Evolutionary conservation across 2,888 invertebrate species (phyloP), one percentile per base, ranked within the genome.

Genomic region (Aromia moschata): DNA sequence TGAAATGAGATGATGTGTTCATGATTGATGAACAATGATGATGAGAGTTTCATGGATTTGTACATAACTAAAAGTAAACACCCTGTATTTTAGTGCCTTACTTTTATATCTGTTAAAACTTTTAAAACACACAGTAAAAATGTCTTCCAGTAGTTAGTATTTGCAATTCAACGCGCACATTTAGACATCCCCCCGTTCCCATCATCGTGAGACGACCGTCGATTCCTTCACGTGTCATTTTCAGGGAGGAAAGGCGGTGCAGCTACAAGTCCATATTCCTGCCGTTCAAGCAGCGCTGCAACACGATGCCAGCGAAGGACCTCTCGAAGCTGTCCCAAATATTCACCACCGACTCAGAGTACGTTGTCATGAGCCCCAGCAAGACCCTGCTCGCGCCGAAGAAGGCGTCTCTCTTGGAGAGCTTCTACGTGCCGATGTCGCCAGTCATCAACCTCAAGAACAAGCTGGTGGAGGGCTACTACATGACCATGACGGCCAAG

Each of bases 241-340:
- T 37, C 12, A 47, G 36, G 0, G 47, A 47, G n/a, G 36, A 33
- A 47, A 16, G 12, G 7, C 18, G 11, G 7, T 12, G 18, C 9
- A 36, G 11, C 9, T 11, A 1, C 2, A 18, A 16, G 18, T 7
- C 18, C 7, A 37, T 20, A 16, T 47, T 47, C 11, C 12, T 12
- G 1, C 47, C 58, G 0, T 56, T 57, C 56, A 77, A 77, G 52
- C 76, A 73, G 41, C 74, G 79, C 11, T 76, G 77, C 57, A 77
- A 74, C 53, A 79, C 79, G 0, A 62, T 79, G 53, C 79, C 79
- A 3, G 77, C 78, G 51, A 77, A 77, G 67, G 78, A 79, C 65
- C 64, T 78, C 18, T 71, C 75, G 11, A 72, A 76, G 63, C 74
- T 79, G 44, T 78, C 79, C 2, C 77, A 78, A 62, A 76, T 74